A percentile compares a stretch with the other conserved stretches of the same genome.
phyloP scores from a whole-genome alignment of 2,888 invertebrate genomes.

The Ypsolopha sequella region DNA sequence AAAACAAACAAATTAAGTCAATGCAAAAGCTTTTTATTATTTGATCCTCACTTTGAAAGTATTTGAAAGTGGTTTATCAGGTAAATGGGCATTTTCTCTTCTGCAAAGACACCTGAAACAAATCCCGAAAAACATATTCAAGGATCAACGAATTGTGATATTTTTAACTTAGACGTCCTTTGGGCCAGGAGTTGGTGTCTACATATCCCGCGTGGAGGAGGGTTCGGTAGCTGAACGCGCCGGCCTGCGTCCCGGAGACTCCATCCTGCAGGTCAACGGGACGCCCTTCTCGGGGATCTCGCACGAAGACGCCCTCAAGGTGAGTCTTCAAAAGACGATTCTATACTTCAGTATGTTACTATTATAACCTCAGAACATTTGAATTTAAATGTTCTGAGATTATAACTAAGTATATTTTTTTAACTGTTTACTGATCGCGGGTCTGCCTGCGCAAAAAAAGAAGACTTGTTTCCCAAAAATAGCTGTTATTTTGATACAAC shows the following conservation, averaged over 20 bases:
- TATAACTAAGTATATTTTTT: no score
- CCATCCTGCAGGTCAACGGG: slow-evolving; percentile 95
- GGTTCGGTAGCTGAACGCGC: slow-evolving; percentile 91
- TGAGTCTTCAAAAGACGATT: slow-evolving; percentile 39
- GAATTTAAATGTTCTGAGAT: no score
- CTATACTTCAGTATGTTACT: no score
- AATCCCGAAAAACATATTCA: not conserved
- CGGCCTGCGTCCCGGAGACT: slow-evolving; percentile 91
- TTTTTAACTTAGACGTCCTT: not conserved
- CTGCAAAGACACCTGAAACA: not conserved
- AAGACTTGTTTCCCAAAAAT: no score
- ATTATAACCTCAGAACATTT: no score
- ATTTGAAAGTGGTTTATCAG: no score
- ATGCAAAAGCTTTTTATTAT: no score
- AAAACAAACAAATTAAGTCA: no score
- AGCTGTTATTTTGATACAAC: no score
- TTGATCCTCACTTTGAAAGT: no score
- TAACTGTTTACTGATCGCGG: no score
- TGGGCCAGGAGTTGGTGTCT: slow-evolving; percentile 84
- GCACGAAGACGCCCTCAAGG: slow-evolving; percentile 93
- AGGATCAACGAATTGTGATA: not conserved
- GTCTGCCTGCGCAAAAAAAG: no score
- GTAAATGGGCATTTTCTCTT: not conserved
- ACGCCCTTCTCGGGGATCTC: slow-evolving; percentile 93
- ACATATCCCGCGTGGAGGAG: slow-evolving; percentile 92